phyloP scores from a whole-genome alignment of 2,888 invertebrate genomes.

The Drosophila affinis region DNA sequence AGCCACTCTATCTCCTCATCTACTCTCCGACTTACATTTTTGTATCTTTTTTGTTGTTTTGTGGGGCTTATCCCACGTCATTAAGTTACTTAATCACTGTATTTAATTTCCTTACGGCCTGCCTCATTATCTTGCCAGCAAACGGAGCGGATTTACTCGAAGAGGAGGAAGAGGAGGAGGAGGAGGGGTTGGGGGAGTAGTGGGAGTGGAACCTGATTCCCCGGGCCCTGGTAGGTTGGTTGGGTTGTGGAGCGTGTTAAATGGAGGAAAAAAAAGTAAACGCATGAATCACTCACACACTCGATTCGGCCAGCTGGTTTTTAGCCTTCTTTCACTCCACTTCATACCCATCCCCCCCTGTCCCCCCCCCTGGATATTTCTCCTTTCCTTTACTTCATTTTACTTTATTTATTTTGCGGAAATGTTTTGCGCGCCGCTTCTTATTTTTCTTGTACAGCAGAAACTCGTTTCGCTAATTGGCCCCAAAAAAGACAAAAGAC shows the following conservation, averaged over 20 bases:
- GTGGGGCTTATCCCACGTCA: slow-evolving; percentile 68
- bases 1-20: slow-evolving; percentile 10
- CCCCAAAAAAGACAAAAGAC: slow-evolving; percentile 33
- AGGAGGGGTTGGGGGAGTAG: too few species aligned
- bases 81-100: slow-evolving; percentile 78
- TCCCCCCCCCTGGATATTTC: neutral
- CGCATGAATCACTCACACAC: slow-evolving; percentile 68
- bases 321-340: slow-evolving; percentile 33
- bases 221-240: slow-evolving; percentile 50
- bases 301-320: slow-evolving; percentile 52
- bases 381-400: slow-evolving; percentile 30
- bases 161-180: slow-evolving; percentile 4
- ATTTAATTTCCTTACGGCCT: slow-evolving; percentile 72
- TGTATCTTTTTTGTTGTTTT: neutral
- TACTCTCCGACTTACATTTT: slow-evolving; percentile 4
- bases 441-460: slow-evolving; percentile 36
- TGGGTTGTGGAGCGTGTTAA: slow-evolving; percentile 66
- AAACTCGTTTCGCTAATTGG: slow-evolving; percentile 66
- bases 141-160: slow-evolving; percentile 18
- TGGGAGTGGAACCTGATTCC: slow-evolving; percentile 16
- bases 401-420: slow-evolving; percentile 64
- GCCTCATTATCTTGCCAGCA: slow-evolving; percentile 64
- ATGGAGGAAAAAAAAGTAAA: slow-evolving; percentile 38
- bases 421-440: slow-evolving; percentile 50
- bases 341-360: too few species aligned